Percentiles rank a stretch among this genome's conserved stretches.
These are phyloP conservation scores for Grus americana DNA, from an alignment of 2,113 vertebrate genomes.

Conservation along the genomic window DNA sequence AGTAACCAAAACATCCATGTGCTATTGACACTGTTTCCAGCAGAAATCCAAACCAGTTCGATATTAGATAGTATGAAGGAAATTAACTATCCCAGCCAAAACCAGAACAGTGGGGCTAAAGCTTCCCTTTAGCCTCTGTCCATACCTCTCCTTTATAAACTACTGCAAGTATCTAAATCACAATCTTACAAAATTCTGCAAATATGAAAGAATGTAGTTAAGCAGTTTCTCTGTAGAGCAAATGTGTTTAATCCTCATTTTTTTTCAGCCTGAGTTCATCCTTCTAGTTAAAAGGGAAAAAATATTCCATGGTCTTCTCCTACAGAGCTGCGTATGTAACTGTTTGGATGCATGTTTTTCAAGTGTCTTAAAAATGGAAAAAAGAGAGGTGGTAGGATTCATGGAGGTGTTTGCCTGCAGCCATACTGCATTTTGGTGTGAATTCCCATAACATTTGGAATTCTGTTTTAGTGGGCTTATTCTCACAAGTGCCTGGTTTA, in stretches of 20 bases:
- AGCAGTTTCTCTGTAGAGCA: neutral
- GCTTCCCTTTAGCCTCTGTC: neutral
- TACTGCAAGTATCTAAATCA: neutral
- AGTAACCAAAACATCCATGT: too few relatives aligned
- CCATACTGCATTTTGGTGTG: neutral
- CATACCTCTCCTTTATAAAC: neutral
- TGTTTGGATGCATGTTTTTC: accelerated
- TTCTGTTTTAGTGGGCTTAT: neutral
- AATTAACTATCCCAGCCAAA: too few relatives aligned
- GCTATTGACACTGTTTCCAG: neutral
- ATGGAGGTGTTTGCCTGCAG: neutral
- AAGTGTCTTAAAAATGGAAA: neutral
- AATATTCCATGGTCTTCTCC: neutral
- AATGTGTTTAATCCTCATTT: neutral
- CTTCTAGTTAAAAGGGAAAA: neutral
- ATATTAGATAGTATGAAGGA: neutral
- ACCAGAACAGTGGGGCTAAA: neutral
- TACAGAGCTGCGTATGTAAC: neutral
- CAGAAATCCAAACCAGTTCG: neutral
- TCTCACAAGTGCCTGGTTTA: neutral
- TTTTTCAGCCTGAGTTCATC: neutral
- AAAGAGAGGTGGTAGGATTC: accelerated
- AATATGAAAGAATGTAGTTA: neutral
- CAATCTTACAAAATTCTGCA: too few relatives aligned
- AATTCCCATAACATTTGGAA: neutral